phyloP scores from a whole-genome alignment of 64 coral and sea anemone species.

The Hydrozoanthus tunicans region DNA sequence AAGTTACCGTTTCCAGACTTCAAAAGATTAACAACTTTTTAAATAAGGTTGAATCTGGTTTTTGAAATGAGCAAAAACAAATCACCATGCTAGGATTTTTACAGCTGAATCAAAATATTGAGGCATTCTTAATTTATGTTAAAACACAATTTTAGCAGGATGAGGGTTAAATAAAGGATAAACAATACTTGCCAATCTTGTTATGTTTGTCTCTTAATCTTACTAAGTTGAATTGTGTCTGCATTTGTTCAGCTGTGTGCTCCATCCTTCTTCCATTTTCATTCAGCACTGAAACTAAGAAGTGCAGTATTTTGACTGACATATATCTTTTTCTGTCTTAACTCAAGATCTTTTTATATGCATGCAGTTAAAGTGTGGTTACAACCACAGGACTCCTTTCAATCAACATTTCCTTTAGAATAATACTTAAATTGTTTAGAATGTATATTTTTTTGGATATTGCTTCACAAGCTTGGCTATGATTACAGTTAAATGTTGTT shows the following conservation, averaged over 20 bases:
- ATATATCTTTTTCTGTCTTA: not conserved
- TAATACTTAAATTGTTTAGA: not conserved
- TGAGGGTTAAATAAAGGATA: too few species aligned
- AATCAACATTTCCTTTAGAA: not conserved
- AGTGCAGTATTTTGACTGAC: not conserved
- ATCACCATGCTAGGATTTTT: too few species aligned
- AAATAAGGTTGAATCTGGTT: too few species aligned
- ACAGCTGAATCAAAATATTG: too few species aligned
- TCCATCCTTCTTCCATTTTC: conserved; percentile 48
- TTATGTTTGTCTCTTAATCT: not conserved
- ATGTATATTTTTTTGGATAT: too few species aligned
- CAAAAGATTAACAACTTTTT: too few species aligned
- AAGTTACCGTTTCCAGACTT: too few species aligned
- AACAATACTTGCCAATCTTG: not conserved
- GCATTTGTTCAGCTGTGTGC: conserved; percentile 48
- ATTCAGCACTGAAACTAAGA: conserved; percentile 30
- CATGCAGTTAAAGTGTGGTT: not conserved
- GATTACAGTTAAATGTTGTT: not conserved
- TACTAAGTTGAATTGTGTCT: not conserved
- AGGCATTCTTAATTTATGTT: too few species aligned
- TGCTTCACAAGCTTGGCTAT: not conserved
- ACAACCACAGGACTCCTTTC: not conserved
- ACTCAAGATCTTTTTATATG: not conserved
- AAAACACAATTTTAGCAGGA: too few species aligned
- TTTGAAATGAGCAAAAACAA: too few species aligned